These are phyloP conservation scores for Hystrix cristata DNA, from an alignment of 2,113 vertebrate species.

Conservation along the genomic window DNA sequence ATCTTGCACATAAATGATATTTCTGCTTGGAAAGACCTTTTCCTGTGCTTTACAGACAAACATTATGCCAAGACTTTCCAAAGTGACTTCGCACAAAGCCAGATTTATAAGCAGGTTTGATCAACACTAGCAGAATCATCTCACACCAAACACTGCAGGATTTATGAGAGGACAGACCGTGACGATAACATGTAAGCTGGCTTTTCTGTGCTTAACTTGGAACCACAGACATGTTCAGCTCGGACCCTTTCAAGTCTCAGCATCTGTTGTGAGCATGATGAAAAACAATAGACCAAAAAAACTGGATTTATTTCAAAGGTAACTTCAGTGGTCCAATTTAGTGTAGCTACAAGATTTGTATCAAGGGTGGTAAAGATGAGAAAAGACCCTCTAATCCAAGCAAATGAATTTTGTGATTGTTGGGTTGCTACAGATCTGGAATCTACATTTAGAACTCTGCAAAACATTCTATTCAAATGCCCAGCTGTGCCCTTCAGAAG, in stretches of 20 bases:
- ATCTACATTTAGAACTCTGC: background rate
- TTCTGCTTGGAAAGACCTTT: conserved; percentile 65
- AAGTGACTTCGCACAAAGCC: conserved; percentile 68
- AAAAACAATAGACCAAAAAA: conserved; percentile 71
- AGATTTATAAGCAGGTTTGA: conserved; percentile 74
- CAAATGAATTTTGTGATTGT: background rate
- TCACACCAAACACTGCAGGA: conserved; percentile 72
- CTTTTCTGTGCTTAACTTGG: conserved; percentile 74
- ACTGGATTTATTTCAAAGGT: conserved; percentile 65
- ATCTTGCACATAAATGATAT: conserved; percentile 55
- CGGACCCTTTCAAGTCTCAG: conserved; percentile 73
- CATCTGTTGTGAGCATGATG: conserved; percentile 69
- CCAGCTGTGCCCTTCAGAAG: background rate
- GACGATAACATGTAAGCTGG: conserved; percentile 48
- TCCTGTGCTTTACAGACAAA: conserved; percentile 68
- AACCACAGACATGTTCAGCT: conserved; percentile 51
- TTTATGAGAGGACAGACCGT: conserved; percentile 53
- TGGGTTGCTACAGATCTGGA: background rate
- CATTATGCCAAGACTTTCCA: conserved; percentile 67
- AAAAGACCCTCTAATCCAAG: conserved; percentile 31
- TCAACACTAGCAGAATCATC: conserved; percentile 65
- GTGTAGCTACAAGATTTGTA: conserved; percentile 15
- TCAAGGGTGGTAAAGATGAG: background rate
- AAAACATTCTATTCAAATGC: background rate
- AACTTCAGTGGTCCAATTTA: conserved; percentile 57